A percentile compares a stretch with the other conserved stretches of the same genome.
Evolutionary conservation across 2,113 vertebrate species (phyloP).

Genomic region (Rhynchopsitta pachyrhyncha): DNA sequence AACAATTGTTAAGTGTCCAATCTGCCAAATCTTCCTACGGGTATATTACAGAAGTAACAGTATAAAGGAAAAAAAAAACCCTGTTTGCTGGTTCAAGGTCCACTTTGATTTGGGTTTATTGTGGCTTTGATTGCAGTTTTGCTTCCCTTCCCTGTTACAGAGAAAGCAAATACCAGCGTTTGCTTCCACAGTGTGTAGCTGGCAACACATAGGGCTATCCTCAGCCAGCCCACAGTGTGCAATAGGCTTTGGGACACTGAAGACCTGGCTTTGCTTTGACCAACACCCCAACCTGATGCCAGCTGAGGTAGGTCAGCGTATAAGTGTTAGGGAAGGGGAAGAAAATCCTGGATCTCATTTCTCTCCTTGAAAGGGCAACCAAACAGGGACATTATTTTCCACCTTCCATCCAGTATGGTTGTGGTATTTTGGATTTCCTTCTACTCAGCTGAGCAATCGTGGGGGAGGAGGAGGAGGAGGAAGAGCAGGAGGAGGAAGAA

Average conservation of each 20-base stretch:
- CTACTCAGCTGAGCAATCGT: constrained; percentile 6
- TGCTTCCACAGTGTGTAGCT: not conserved
- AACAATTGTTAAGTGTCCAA: not conserved
- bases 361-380: not conserved
- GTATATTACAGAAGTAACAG: not conserved
- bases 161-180: not conserved
- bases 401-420: not conserved
- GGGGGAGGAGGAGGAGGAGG: not conserved
- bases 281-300: not conserved
- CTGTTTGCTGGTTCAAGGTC: not conserved
- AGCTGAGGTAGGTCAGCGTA: not conserved
- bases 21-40: not conserved
- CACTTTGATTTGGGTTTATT: not conserved
- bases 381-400: not conserved
- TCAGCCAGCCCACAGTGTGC: not conserved
- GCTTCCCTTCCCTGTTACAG: not conserved
- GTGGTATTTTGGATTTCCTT: constrained; percentile 14
- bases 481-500: constrained; percentile 4
- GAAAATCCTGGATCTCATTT: not conserved
- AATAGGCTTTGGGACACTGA: not conserved
- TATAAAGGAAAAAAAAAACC: not conserved
- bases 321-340: not conserved
- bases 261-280: not conserved
- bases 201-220: not conserved
- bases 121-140: not conserved